A percentile compares a stretch with the other conserved stretches of the same genome.
Evolutionary conservation across 2,888 invertebrate species (phyloP).

Genomic region (Morpho achilles): DNA sequence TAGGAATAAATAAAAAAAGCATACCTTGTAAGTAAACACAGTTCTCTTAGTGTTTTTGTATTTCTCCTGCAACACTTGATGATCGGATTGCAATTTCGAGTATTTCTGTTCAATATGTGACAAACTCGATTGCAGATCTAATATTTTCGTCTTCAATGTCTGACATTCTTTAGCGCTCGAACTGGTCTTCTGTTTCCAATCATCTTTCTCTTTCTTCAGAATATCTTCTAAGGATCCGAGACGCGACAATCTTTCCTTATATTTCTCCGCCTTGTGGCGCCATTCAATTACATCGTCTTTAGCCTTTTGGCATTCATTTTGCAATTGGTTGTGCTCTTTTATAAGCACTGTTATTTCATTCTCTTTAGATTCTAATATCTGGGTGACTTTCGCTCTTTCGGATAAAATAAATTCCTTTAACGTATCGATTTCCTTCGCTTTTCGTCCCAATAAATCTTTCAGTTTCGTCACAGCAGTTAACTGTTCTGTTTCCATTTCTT

Average conservation of each 20-base stretch:
- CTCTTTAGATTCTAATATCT: slow-evolving; percentile 73
- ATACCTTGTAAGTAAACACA: slow-evolving; percentile 81
- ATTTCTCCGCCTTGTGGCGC: slow-evolving; percentile 59
- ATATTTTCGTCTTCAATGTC: slow-evolving; percentile 60
- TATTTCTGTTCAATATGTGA: slow-evolving; percentile 59
- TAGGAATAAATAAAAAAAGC: neutral
- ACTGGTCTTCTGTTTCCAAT: slow-evolving; percentile 50
- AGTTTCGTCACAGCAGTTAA: slow-evolving; percentile 62
- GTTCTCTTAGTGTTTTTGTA: slow-evolving; percentile 82
- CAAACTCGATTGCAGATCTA: slow-evolving; percentile 65
- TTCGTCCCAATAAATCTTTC: slow-evolving; percentile 69
- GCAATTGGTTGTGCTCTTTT: slow-evolving; percentile 62
- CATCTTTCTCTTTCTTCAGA: slow-evolving; percentile 60
- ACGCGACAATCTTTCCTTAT: slow-evolving; percentile 55
- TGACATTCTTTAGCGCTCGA: slow-evolving; percentile 52
- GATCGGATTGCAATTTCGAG: slow-evolving; percentile 56
- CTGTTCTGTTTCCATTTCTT: slow-evolving; percentile 74
- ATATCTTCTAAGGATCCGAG: slow-evolving; percentile 56
- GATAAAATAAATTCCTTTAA: slow-evolving; percentile 72
- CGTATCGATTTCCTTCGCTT: slow-evolving; percentile 74
- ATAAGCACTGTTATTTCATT: slow-evolving; percentile 68
- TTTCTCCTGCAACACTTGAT: slow-evolving; percentile 75
- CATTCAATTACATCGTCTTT: slow-evolving; percentile 54
- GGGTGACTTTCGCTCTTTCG: slow-evolving; percentile 71
- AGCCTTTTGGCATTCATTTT: slow-evolving; percentile 55